Evolutionary conservation across 2,797 vertebrate genomes (phyloP).

Genomic region (Etheostoma nigrum): DNA sequence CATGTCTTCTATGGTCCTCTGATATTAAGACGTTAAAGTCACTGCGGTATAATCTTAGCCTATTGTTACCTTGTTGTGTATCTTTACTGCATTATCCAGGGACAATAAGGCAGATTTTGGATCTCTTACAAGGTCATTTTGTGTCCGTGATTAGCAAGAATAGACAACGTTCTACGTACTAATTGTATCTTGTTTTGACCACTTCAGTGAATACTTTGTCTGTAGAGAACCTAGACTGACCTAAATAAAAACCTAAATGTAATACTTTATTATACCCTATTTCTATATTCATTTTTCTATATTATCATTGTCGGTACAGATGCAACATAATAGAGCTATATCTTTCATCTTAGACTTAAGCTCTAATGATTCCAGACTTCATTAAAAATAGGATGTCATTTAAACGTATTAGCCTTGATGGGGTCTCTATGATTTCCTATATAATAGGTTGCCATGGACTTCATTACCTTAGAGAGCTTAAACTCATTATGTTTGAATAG

Average conservation of each 20-base stretch:
- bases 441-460: constrained; percentile 54
- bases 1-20: constrained; percentile 36
- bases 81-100: neutral
- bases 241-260: neutral
- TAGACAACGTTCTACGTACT: neutral
- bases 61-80: constrained; percentile 3
- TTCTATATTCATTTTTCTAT: neutral
- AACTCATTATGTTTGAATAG: constrained; percentile 54
- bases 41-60: neutral
- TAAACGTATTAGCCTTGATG: constrained; percentile 50
- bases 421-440: constrained; percentile 36
- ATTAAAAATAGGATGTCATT: constrained; percentile 53
- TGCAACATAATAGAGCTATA: constrained; percentile 36
- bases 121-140: neutral
- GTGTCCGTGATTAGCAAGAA: constrained; percentile 10
- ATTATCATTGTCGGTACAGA: constrained; percentile 5
- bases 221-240: neutral
- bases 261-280: neutral
- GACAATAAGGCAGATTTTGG: neutral
- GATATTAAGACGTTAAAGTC: constrained; percentile 17
- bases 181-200: constrained; percentile 3
- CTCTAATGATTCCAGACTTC: constrained; percentile 42
- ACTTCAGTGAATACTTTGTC: constrained; percentile 6
- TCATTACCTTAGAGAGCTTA: constrained; percentile 55
- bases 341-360: constrained; percentile 20